A percentile compares a stretch with the other conserved stretches of the same genome.
phyloP scores from a whole-genome alignment of 1,140 invertebrate species.

The Aphaenogaster rudis region DNA sequence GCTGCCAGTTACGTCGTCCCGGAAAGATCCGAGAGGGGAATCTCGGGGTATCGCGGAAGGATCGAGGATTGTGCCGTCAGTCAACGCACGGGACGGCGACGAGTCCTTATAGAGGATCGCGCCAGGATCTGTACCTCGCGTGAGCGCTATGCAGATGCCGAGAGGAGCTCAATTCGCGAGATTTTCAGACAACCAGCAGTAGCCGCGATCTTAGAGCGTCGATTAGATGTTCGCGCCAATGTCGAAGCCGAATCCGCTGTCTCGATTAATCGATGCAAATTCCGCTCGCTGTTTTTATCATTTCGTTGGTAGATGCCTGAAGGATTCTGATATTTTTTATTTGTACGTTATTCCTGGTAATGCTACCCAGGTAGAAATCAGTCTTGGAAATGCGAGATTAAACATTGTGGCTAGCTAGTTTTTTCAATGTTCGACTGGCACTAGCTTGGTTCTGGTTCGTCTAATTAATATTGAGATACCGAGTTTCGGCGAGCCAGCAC shows the following conservation, averaged over 20 bases:
- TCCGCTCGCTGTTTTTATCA: conserved; percentile 27
- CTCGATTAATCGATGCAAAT: conserved; percentile 53
- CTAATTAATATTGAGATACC: too few relatives aligned
- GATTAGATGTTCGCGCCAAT: conserved; percentile 16
- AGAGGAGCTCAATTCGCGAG: conserved; percentile 53
- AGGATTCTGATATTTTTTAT: conserved; percentile 5
- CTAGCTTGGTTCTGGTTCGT: too few relatives aligned
- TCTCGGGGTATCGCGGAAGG: conserved; percentile 76
- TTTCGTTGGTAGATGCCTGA: background rate
- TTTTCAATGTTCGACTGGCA: too few relatives aligned
- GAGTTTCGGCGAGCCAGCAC: too few relatives aligned
- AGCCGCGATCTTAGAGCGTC: conserved; percentile 52
- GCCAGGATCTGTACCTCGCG: conserved; percentile 72
- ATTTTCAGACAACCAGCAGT: conserved; percentile 45
- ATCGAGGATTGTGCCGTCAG: conserved; percentile 85
- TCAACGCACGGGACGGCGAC: conserved; percentile 74
- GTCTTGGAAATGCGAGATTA: too few relatives aligned
- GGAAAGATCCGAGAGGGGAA: conserved; percentile 69
- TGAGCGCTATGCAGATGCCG: conserved; percentile 77
- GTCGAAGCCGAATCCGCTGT: background rate
- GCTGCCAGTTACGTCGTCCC: conserved; percentile 71
- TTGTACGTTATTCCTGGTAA: background rate
- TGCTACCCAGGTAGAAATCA: background rate
- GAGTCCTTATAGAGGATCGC: conserved; percentile 78
- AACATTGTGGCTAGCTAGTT: too few relatives aligned